These are phyloP conservation scores for Andrena dorsata DNA, from an alignment of 2,888 invertebrate genomes.

Conservation along the genomic window DNA sequence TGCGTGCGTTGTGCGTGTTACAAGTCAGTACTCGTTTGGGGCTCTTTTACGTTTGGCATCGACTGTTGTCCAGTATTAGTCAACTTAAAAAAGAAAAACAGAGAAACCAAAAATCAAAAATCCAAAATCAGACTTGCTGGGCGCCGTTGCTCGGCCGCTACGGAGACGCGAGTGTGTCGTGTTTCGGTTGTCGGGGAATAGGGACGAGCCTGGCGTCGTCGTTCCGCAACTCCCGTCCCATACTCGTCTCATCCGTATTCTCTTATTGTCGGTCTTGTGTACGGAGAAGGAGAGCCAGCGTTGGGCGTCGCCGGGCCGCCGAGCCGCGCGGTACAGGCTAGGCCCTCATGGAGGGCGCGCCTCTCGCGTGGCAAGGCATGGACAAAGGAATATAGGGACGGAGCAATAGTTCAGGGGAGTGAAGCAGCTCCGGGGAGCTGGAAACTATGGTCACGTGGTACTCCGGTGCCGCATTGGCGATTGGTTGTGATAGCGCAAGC, in stretches of 20 bases:
- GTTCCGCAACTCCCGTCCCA: constrained; percentile 12
- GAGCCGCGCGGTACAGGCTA: not conserved
- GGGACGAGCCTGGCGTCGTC: constrained; percentile 2
- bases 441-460: too few species aligned
- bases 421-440: too few species aligned
- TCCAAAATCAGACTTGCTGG: constrained; percentile 70
- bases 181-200: not conserved
- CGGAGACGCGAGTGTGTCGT: constrained; percentile 15
- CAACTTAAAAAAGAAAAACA: constrained; percentile 84
- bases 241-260: constrained; percentile 29
- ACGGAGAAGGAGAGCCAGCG: not conserved
- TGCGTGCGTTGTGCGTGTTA: constrained; percentile 84
- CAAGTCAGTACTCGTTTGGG: constrained; percentile 84
- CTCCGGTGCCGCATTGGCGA: too few species aligned
- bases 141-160: constrained; percentile 27
- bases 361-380: too few species aligned
- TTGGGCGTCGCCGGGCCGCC: not conserved
- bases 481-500: too few species aligned
- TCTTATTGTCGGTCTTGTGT: constrained; percentile 32
- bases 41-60: constrained; percentile 84
- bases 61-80: constrained; percentile 84
- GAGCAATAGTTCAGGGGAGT: too few species aligned
- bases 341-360: too few species aligned
- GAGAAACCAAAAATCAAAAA: constrained; percentile 81
- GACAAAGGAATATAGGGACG: too few species aligned